A percentile compares a stretch with the other conserved stretches of the same genome.
Conservation (phyloP, 2,888 invertebrate species). For the Carpatolechia fugitivella region DNA sequence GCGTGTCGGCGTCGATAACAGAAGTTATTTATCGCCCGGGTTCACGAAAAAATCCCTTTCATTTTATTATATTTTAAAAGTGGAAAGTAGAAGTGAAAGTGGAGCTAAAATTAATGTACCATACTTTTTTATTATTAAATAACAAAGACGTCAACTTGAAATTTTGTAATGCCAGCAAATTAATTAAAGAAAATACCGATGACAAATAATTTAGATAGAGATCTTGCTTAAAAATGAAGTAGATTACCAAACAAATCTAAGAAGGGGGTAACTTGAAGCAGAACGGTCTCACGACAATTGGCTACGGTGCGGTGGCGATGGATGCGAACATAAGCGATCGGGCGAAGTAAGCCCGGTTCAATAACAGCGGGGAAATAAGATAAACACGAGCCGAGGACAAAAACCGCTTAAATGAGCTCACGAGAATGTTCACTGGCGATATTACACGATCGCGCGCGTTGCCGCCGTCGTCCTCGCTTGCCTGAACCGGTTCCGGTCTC, state of each 20-base stretch:
- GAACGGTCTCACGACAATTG: constrained; percentile 33
- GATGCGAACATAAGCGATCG: constrained; percentile 41
- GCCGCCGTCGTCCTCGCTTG: constrained; percentile 19
- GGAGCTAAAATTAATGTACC: not conserved
- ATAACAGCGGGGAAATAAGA: constrained; percentile 56
- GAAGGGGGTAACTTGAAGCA: not conserved
- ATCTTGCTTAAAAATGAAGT: not conserved
- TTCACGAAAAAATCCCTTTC: constrained; percentile 34
- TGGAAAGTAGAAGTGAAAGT: not conserved
- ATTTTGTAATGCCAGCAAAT: not conserved
- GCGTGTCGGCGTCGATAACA: constrained; percentile 52
- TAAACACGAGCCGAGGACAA: constrained; percentile 58
- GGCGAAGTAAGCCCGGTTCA: constrained; percentile 37
- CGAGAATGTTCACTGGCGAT: constrained; percentile 58
- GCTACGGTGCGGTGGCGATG: constrained; percentile 26
- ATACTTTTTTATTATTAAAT: not conserved
- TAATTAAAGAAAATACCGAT: not conserved
- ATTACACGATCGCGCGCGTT: constrained; percentile 50
- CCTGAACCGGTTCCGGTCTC: constrained; percentile 48
- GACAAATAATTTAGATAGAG: not conserved
- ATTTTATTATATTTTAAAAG: constrained; percentile 10
- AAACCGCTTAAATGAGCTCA: constrained; percentile 59
- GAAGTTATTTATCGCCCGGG: constrained; percentile 47
- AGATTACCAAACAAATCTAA: not conserved
- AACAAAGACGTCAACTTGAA: not conserved